Percentiles rank a stretch among this genome's conserved stretches.
These are phyloP conservation scores for Erynnis tages DNA, from an alignment of 2,888 invertebrate genomes.

Conservation along the genomic window DNA sequence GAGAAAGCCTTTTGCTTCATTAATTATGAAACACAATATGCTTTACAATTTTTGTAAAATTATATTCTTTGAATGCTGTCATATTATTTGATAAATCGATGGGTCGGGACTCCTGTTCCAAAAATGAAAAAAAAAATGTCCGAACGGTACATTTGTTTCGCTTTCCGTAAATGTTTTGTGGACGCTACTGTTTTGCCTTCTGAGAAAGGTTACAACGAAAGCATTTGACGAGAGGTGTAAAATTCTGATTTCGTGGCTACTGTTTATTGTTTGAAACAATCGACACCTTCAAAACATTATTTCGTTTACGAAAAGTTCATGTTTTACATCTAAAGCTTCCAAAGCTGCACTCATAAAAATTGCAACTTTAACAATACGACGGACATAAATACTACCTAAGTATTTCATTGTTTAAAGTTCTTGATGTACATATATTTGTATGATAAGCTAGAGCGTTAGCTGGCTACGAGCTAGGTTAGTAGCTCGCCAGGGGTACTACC, in stretches of 20 bases:
- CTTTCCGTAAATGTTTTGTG: constrained; percentile 30
- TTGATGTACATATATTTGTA: too few species aligned
- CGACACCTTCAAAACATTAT: not conserved
- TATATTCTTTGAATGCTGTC: constrained; percentile 72
- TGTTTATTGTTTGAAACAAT: constrained; percentile 8
- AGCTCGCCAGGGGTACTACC: too few species aligned
- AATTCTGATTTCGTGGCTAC: constrained; percentile 13
- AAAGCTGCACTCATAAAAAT: too few species aligned
- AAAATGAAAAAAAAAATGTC: constrained; percentile 37
- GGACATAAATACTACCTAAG: too few species aligned
- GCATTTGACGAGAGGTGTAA: constrained; percentile 12
- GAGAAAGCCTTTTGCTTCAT: constrained; percentile 79
- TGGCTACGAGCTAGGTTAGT: too few species aligned
- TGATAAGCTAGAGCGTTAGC: too few species aligned
- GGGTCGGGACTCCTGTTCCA: constrained; percentile 51
- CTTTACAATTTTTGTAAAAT: constrained; percentile 74
- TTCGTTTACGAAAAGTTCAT: constrained; percentile 24
- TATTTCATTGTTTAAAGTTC: too few species aligned
- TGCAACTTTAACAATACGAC: too few species aligned
- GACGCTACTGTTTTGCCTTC: constrained; percentile 35
- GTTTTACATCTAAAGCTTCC: too few species aligned
- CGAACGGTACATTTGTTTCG: constrained; percentile 31
- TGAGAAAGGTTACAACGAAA: constrained; percentile 30
- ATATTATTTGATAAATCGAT: constrained; percentile 73
- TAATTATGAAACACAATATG: constrained; percentile 81